A percentile compares a stretch with the other conserved stretches of the same genome.
phyloP scores from a whole-genome alignment of 2,113 vertebrate genomes.

The Rallus limicola region DNA sequence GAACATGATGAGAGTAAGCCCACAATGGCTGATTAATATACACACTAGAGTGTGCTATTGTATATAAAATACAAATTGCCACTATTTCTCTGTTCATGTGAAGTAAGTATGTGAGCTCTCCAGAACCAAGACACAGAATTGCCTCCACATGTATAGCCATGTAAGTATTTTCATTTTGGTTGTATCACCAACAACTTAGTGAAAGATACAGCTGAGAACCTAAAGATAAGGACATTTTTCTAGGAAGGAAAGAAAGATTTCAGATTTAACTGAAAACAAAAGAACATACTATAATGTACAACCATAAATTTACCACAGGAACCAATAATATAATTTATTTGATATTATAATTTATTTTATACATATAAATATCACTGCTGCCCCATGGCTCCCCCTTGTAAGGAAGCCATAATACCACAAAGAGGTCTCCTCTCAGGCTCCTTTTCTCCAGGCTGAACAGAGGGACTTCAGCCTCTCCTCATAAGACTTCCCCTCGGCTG shows the following conservation, averaged over 20 bases:
- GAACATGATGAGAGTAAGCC: not conserved
- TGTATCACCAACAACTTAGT: not conserved
- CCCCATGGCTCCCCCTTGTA: too few species aligned
- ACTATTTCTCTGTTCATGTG: not conserved
- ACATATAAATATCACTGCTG: not conserved
- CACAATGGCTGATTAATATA: conserved; percentile 10
- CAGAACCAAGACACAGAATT: not conserved
- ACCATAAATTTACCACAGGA: not conserved
- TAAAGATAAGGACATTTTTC: not conserved
- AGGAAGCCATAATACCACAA: too few species aligned
- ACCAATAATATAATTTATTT: not conserved
- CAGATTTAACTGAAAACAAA: not conserved
- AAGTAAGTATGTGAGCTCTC: not conserved
- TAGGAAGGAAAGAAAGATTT: not conserved
- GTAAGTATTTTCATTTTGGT: not conserved
- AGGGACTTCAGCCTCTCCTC: too few species aligned
- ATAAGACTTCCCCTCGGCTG: too few species aligned
- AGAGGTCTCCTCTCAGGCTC: too few species aligned
- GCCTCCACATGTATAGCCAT: not conserved
- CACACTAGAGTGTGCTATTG: conserved; percentile 54
- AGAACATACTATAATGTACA: not conserved
- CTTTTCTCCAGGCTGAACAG: too few species aligned
- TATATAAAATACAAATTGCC: conserved; percentile 23
- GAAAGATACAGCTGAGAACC: not conserved
- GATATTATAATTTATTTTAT: not conserved